Base-by-base conservation (phyloP, 2,888 invertebrate species). In the Ypsolopha sequella region DNA sequence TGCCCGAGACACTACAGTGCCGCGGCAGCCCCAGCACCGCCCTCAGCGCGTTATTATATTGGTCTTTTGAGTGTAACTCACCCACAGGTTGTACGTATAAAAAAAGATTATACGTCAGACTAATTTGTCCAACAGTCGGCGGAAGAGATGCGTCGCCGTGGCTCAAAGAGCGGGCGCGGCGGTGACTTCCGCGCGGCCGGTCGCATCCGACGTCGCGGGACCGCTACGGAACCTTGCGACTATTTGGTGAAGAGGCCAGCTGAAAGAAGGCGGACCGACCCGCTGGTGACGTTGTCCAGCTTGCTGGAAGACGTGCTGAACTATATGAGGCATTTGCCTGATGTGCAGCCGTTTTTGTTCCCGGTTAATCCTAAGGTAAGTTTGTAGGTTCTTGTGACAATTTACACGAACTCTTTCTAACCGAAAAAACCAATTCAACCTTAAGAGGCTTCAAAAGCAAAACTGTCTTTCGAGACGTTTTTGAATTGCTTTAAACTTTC, bases 221-320 rank as follows among this genome's bases (percentile, higher is more conserved):
- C 76, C 1, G 70, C 67, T 1, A 72, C 73, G 36, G 85, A 85
- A 54, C 65, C 80, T 0, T 84, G 93, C 76, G 98, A 98, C 81
- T 98, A 98, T 65, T 82, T 98, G 6, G 96, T 95, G 60, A 89
- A 92, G 14, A 89, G 93, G 60, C 94, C 95, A 0, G 95, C 96
- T 0, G 97, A 99, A 70, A 85, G 99, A 7, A 88, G 97, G 0
- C 89, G 99, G 43, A 97, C 98, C 0, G 99, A 99, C 84, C 99
- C 99, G 0, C 92, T 98, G 0, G 98, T 99, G 10, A 97, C 98
- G 0, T 80, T 99, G 51, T 95, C 97, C 0, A 95, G 96, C 0
- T 91, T 98, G 58, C 84, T 98, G 44, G 98, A 99, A 69, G 91
- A 91, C 51, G 96, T 99, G 53, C 82, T 98, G 8, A 97, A 96